These are phyloP conservation scores for Eumerus sabulonum DNA, from an alignment of 2,888 invertebrate genomes.

Conservation along the genomic window DNA sequence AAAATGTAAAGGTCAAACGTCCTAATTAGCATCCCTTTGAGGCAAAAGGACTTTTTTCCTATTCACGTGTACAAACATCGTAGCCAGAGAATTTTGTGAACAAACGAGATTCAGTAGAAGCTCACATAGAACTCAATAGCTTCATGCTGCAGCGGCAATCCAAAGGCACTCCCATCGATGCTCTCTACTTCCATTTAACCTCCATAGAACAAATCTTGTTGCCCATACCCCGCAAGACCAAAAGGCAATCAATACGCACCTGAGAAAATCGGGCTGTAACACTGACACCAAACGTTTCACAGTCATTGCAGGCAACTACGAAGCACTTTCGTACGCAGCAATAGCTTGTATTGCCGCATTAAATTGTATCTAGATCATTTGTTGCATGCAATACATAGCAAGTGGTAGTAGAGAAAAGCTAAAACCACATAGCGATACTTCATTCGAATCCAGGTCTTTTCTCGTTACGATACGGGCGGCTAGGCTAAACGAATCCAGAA, in stretches of 20 bases:
- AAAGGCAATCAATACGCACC: constrained; percentile 22
- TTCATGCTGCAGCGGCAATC: too few species aligned
- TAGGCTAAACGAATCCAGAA: constrained; percentile 33
- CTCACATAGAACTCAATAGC: too few species aligned
- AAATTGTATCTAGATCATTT: constrained; percentile 53
- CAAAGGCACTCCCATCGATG: not conserved
- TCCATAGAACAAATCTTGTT: constrained; percentile 22
- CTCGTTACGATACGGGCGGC: constrained; percentile 33
- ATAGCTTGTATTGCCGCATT: not conserved
- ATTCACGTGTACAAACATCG: too few species aligned
- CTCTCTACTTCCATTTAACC: not conserved
- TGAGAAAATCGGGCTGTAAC: constrained; percentile 53
- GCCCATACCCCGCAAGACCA: constrained; percentile 13
- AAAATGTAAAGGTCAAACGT: too few species aligned
- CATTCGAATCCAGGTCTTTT: constrained; percentile 56
- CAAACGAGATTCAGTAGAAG: too few species aligned
- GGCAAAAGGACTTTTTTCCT: too few species aligned
- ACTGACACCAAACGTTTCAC: constrained; percentile 43
- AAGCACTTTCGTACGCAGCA: constrained; percentile 7
- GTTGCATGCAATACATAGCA: constrained; percentile 46
- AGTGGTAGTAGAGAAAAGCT: constrained; percentile 31
- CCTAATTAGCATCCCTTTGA: too few species aligned
- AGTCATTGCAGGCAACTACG: constrained; percentile 7
- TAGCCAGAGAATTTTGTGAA: too few species aligned
- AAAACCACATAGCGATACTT: constrained; percentile 45